phyloP scores from a whole-genome alignment of 1,140 invertebrate species.

The Orius laevigatus region DNA sequence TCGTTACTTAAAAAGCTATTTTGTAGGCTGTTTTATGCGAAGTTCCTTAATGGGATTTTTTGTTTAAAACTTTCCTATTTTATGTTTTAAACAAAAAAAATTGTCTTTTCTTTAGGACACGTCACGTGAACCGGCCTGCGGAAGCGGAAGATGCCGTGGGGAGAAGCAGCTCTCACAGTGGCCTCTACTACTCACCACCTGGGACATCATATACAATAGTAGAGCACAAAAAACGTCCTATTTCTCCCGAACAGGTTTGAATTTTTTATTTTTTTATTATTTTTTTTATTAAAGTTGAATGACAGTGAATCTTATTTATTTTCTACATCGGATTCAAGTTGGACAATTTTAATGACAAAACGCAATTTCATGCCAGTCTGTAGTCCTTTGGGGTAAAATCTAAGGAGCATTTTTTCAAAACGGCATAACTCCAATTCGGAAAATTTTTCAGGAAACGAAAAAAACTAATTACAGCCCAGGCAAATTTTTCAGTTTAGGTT shows the following conservation, averaged over 20 bases:
- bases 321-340: too few relatives aligned
- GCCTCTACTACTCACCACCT: slow-evolving; percentile 35
- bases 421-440: too few relatives aligned
- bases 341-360: too few relatives aligned
- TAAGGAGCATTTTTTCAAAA: too few relatives aligned
- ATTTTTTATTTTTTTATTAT: not conserved
- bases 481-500: too few relatives aligned
- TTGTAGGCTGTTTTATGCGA: not conserved
- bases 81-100: not conserved
- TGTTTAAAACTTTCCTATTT: not conserved
- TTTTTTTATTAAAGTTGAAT: not conserved
- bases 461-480: too few relatives aligned
- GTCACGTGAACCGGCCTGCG: slow-evolving; percentile 18
- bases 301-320: too few relatives aligned
- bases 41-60: too few relatives aligned
- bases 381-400: too few relatives aligned
- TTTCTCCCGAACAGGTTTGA: slow-evolving; percentile 23
- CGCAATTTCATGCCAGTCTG: too few relatives aligned
- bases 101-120: slow-evolving; percentile 7
- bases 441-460: too few relatives aligned
- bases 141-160: slow-evolving; percentile 34
- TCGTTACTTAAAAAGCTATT: too few relatives aligned
- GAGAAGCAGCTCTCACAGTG: slow-evolving; percentile 20
- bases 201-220: slow-evolving; percentile 71
- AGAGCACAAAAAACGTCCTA: slow-evolving; percentile 35